Evolutionary conservation across 2,113 vertebrate genomes (phyloP).

Genomic region (Camelus dromedarius): DNA sequence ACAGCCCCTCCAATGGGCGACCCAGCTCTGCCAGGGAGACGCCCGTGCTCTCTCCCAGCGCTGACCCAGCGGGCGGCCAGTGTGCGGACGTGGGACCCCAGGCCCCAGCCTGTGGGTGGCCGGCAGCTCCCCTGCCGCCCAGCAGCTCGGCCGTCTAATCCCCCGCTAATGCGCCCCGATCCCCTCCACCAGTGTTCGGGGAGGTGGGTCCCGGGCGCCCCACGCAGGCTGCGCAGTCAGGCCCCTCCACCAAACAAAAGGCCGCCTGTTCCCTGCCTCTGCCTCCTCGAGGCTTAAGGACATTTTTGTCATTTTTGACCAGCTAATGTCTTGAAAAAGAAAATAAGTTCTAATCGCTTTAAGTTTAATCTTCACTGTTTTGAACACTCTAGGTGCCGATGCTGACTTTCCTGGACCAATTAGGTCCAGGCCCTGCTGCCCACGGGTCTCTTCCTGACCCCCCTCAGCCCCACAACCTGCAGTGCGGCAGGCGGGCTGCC

Average conservation of each 20-base stretch:
- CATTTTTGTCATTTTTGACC: slow-evolving; percentile 99
- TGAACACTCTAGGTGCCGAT: slow-evolving; percentile 87
- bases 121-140: slow-evolving; percentile 80
- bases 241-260: slow-evolving; percentile 92
- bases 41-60: not conserved
- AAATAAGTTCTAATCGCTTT: slow-evolving; percentile 97
- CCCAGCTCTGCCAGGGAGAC: not conserved
- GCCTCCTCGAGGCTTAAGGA: slow-evolving; percentile 95
- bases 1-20: fast-evolving
- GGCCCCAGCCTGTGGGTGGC: slow-evolving; percentile 88
- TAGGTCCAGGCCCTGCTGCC: slow-evolving; percentile 88
- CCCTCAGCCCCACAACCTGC: not conserved
- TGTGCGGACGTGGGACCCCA: not conserved
- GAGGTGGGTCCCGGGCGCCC: slow-evolving; percentile 87
- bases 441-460: not conserved
- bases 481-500: not conserved
- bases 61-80: not conserved
- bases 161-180: slow-evolving; percentile 86
- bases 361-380: slow-evolving; percentile 94
- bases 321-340: slow-evolving; percentile 95
- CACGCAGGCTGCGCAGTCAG: slow-evolving; percentile 84
- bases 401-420: slow-evolving; percentile 89
- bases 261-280: slow-evolving; percentile 90
- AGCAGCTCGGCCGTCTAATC: slow-evolving; percentile 88
- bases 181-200: slow-evolving; percentile 88